Base-by-base conservation (phyloP, 2,113 vertebrate genomes). In the Opisthocomus hoazin region DNA sequence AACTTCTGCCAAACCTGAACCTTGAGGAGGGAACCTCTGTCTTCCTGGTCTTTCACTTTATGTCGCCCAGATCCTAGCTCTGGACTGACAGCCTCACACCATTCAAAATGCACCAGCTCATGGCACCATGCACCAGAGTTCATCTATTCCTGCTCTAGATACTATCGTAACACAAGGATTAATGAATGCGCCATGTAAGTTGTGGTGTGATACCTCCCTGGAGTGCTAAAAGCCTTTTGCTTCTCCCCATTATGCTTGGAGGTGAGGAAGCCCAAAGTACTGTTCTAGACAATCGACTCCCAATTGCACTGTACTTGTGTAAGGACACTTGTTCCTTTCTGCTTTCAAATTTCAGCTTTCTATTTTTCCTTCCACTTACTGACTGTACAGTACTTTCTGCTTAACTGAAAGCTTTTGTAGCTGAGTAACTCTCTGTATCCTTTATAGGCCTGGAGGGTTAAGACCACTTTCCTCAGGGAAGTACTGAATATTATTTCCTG, bases 341-440 rank as follows among this genome's bases (percentile, higher is more conserved):
- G 45, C 86, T 94, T 92, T 95, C 74, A 79, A 57, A 92, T 83
- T 73, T 61, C 83, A 71, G 56, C 30, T 93, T 89, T 89, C 79
- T 89, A 30, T 94, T 96, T 96, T 90, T 39, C 41, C 32, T 90
- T 91, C 83, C 65, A 75, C 57, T 95, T 95, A 81, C 41, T 76
- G 43, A 69, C 69, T 82, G 51, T n/a, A 68, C 17, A 39, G 61
- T 30, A 57, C 53, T 85, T 91, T 89, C 88, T 87, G 73, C 41
- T 73, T 84, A 89, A 89, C 60, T 84, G 65, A 93, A 96, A 94
- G 48, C 61, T 87, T 95, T 87, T 58, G 66, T 54, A 95, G 81
- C 71, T 51, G 36, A 83, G 75, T 63, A 75, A 78, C 93, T 46
- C 74, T 79, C 43, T 85, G 37, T 58, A 54, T 37, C 15, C 3